These are phyloP conservation scores for Bombus turneri DNA, from an alignment of 1,140 invertebrate genomes.

Conservation along the genomic window DNA sequence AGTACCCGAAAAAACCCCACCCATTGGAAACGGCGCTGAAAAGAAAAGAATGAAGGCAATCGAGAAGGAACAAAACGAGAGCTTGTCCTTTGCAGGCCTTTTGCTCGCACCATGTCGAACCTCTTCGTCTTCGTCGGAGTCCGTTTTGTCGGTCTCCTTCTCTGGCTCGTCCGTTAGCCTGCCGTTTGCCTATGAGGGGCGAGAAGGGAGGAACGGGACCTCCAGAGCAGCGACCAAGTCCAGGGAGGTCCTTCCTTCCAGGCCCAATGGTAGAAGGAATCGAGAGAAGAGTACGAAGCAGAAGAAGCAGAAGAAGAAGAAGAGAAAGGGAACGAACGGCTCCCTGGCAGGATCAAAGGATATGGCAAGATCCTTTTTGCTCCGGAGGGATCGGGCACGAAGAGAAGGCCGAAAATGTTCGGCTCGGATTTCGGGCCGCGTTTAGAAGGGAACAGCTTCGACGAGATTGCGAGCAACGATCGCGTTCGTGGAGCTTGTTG, in stretches of 20 bases:
- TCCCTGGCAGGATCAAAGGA: conserved; percentile 75
- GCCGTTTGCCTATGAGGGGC: conserved; percentile 51
- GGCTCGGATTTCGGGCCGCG: conserved; percentile 65
- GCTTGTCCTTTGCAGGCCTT: conserved; percentile 53
- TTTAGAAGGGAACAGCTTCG: conserved; percentile 42
- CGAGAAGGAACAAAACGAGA: conserved; percentile 58
- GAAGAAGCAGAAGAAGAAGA: conserved; percentile 41
- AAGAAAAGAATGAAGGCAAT: conserved; percentile 26
- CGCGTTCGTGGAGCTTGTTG: conserved; percentile 47
- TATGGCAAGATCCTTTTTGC: conserved; percentile 69
- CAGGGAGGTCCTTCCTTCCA: conserved; percentile 76
- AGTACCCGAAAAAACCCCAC: too few relatives aligned
- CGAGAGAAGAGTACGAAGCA: conserved; percentile 27
- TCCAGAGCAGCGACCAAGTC: conserved; percentile 71
- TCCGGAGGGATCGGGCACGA: conserved; percentile 54
- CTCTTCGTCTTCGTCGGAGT: conserved; percentile 50
- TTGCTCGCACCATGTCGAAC: conserved; percentile 18
- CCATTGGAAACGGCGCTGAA: not conserved
- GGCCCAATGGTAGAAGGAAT: conserved; percentile 51
- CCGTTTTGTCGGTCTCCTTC: conserved; percentile 6
- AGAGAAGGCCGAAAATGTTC: conserved; percentile 59
- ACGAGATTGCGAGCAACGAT: conserved; percentile 50
- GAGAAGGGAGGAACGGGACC: conserved; percentile 68
- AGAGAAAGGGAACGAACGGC: conserved; percentile 63
- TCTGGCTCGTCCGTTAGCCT: conserved; percentile 24